Base-by-base conservation (phyloP, 2,113 vertebrate species). In the Platichthys stellatus region DNA sequence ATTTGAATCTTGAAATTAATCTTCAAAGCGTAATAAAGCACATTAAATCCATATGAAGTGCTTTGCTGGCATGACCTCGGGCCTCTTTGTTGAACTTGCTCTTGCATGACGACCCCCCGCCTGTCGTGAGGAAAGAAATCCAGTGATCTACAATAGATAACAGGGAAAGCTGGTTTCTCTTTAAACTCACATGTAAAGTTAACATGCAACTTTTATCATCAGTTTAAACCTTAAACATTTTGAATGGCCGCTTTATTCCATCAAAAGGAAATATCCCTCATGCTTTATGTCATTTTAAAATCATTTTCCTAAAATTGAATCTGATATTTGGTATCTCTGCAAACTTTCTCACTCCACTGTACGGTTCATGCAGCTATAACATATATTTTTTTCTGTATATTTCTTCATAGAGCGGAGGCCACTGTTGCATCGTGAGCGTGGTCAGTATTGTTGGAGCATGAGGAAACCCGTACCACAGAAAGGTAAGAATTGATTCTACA, bases 391-490 rank as follows among this genome's bases (percentile, higher is more conserved):
- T 14, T 73, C 7, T 77, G 17, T 21, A 0, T 73, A 24, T 61
- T 60, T 64, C 24, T 66, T 23, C 71, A 47, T 21, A 89, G 80
- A 89, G 89, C 35, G 28, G 61, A 84, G 72, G 58, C 53, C 84
- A 77, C 80, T 74, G 66, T 69, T 73, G 78, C 79, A 72, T 87
- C 61, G 74, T 82, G 86, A 88, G 76, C 76, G 84, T 74, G 86
- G 89, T 90, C 88, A 77, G 84, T 89, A 86, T 81, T 82, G 68
- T 92, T 93, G 82, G 94, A 96, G 88, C 93, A 96, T 98, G 96
- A 95, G 95, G 95, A 98, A 97, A 82, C 95, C 96, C 76, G 94
- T 95, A 87, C 94, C 94, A 91, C 95, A 95, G 63, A 97, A 96
- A 97, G 96, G 97, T 98, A 93, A 93, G 84, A 17, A 1, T 38